Evolutionary conservation across 2,113 vertebrate genomes (phyloP).

Genomic region (Osmerus mordax): DNA sequence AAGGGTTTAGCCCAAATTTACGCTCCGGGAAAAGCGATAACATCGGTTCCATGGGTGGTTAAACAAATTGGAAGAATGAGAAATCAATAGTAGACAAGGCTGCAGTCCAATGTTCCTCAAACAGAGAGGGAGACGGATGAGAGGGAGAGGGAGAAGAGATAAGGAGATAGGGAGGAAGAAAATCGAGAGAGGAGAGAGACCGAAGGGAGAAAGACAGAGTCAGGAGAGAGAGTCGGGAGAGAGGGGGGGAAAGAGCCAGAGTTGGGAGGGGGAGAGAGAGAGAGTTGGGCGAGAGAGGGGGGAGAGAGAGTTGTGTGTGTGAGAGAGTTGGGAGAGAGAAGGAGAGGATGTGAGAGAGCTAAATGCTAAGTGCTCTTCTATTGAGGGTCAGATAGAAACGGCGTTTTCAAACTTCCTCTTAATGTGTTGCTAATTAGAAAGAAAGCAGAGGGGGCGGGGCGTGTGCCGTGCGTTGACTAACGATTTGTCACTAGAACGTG

Average conservation of each 20-base stretch:
- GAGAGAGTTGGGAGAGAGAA: neutral
- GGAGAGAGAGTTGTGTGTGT: slow-evolving; percentile 14
- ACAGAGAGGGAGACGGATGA: too few species aligned
- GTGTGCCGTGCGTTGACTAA: slow-evolving; percentile 2
- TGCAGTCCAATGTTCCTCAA: slow-evolving; percentile 38
- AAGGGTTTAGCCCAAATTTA: slow-evolving; percentile 45
- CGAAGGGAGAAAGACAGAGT: too few species aligned
- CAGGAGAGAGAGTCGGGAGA: too few species aligned
- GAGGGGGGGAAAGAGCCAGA: too few species aligned
- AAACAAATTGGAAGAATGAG: slow-evolving; percentile 41
- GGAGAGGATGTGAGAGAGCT: too few species aligned
- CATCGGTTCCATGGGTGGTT: slow-evolving; percentile 43
- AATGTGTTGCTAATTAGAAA: slow-evolving; percentile 22
- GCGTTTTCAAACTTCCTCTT: slow-evolving; percentile 25
- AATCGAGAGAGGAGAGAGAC: too few species aligned
- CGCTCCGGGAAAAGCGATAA: slow-evolving; percentile 46
- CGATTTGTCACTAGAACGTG: neutral
- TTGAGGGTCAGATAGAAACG: neutral
- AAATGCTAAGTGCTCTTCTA: neutral
- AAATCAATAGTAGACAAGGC: slow-evolving; percentile 55
- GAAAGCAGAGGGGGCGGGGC: neutral
- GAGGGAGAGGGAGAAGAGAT: too few species aligned
- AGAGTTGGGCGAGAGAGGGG: slow-evolving; percentile 9
- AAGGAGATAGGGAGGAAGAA: too few species aligned
- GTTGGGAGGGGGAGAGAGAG: too few species aligned